Percentiles rank a stretch among this genome's conserved stretches.
phyloP scores from a whole-genome alignment of 2,888 invertebrate genomes.

The Sphecodes monilicornis region DNA sequence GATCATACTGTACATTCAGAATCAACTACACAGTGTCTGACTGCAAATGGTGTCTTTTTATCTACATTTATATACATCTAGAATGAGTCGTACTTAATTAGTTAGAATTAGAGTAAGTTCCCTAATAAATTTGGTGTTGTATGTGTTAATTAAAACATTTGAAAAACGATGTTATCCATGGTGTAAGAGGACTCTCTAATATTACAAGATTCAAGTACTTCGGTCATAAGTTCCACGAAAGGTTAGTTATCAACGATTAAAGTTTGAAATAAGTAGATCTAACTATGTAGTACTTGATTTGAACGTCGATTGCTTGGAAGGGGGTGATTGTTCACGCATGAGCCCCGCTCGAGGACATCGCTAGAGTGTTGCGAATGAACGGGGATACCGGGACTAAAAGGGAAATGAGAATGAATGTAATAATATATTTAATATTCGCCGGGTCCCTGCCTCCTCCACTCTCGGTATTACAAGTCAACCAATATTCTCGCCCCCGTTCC shows the following conservation, averaged over 20 bases:
- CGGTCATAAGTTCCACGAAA: not conserved
- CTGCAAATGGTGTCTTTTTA: not conserved
- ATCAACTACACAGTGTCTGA: not conserved
- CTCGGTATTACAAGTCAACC: constrained; percentile 83
- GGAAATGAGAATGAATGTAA: constrained; percentile 84
- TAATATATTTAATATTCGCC: constrained; percentile 84
- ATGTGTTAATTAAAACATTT: not conserved
- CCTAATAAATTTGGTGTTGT: not conserved
- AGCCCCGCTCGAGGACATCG: constrained; percentile 68
- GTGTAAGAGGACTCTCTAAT: not conserved
- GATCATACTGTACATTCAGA: not conserved
- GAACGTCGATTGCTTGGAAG: not conserved
- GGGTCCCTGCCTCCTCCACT: constrained; percentile 80
- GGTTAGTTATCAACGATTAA: not conserved
- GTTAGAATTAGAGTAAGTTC: not conserved
- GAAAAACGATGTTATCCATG: not conserved
- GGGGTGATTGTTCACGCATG: constrained; percentile 58
- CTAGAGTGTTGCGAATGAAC: constrained; percentile 65
- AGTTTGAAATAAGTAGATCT: not conserved
- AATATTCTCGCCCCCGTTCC: constrained; percentile 81
- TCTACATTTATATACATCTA: not conserved
- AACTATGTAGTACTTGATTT: not conserved
- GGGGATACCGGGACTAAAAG: constrained; percentile 75
- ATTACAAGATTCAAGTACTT: not conserved
- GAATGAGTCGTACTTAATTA: too few relatives aligned